Evolutionary conservation across 2,888 invertebrate genomes (phyloP).

Genomic region (Dysmachus trigonus): DNA sequence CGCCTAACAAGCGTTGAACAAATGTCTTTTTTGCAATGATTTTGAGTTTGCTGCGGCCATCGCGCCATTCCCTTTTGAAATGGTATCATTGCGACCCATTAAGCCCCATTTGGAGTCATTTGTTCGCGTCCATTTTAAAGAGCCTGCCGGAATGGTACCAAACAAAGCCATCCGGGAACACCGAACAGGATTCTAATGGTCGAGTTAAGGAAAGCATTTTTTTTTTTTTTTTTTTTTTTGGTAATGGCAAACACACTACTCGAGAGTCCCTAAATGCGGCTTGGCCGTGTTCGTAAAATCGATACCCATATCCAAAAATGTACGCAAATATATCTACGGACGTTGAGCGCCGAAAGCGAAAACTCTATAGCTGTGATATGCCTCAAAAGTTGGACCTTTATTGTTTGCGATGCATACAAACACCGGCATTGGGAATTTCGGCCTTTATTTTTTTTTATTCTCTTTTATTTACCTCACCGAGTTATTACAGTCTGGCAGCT

Average conservation of each 20-base stretch:
- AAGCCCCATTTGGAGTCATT: neutral
- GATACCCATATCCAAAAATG: neutral
- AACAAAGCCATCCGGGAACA: neutral
- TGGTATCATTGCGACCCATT: neutral
- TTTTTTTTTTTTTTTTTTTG: neutral
- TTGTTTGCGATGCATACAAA: constrained; percentile 2
- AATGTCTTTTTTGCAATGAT: neutral
- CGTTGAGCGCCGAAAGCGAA: neutral
- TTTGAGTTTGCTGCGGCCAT: neutral
- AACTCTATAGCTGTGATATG: neutral
- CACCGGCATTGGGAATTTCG: neutral
- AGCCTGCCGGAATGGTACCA: neutral
- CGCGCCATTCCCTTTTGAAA: neutral
- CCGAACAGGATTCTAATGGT: neutral
- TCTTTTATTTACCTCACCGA: constrained; percentile 4
- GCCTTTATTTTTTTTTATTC: neutral
- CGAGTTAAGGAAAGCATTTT: neutral
- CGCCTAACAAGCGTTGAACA: neutral
- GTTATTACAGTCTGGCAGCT: constrained; percentile 6
- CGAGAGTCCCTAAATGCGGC: neutral
- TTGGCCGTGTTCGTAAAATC: neutral
- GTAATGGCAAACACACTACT: neutral
- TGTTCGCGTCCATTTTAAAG: constrained; percentile 15
- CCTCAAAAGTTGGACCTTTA: neutral
- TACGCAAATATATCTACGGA: neutral